Percentiles rank a stretch among this genome's conserved stretches.
Evolutionary conservation across 2,113 vertebrate species (phyloP).

Genomic region (Clarias magur): DNA sequence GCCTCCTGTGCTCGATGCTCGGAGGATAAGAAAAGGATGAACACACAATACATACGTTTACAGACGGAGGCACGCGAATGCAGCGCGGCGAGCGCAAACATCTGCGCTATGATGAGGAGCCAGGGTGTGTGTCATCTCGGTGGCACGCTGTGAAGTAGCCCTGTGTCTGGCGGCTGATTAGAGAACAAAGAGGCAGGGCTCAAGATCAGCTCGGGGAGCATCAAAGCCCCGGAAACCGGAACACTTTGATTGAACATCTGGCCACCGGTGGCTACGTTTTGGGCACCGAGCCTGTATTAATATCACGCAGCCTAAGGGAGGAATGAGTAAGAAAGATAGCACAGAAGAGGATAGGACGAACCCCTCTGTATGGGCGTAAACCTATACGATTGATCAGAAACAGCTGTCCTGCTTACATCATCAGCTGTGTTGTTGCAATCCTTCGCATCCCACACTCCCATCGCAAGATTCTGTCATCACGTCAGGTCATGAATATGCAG

Average conservation of each 20-base stretch:
- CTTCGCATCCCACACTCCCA: slow-evolving; percentile 5
- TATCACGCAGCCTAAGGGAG: slow-evolving; percentile 39
- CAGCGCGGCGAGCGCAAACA: slow-evolving; percentile 38
- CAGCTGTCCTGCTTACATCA: slow-evolving; percentile 32
- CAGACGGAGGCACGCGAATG: slow-evolving; percentile 20
- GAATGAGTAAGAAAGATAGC: background rate
- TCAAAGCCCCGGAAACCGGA: slow-evolving; percentile 51
- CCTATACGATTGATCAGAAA: slow-evolving; percentile 41
- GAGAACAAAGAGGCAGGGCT: slow-evolving; percentile 51
- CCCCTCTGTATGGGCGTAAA: slow-evolving; percentile 25
- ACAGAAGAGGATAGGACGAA: slow-evolving; percentile 27
- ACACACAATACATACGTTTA: slow-evolving; percentile 31
- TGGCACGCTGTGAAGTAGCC: slow-evolving; percentile 41
- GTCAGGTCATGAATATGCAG: slow-evolving; percentile 24
- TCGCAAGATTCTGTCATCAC: slow-evolving; percentile 7
- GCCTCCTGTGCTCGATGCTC: slow-evolving; percentile 8
- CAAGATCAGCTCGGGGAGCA: slow-evolving; percentile 44
- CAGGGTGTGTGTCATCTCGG: slow-evolving; percentile 51
- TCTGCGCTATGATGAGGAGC: slow-evolving; percentile 36
- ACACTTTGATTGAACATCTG: slow-evolving; percentile 59
- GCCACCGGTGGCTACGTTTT: slow-evolving; percentile 42
- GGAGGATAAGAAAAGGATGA: slow-evolving; percentile 33
- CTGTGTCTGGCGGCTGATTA: slow-evolving; percentile 49
- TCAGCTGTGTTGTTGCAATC: slow-evolving; percentile 22
- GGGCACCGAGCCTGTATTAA: slow-evolving; percentile 42